Evolutionary conservation across 2,113 vertebrate genomes (phyloP).

Genomic region (Tautogolabrus adspersus): DNA sequence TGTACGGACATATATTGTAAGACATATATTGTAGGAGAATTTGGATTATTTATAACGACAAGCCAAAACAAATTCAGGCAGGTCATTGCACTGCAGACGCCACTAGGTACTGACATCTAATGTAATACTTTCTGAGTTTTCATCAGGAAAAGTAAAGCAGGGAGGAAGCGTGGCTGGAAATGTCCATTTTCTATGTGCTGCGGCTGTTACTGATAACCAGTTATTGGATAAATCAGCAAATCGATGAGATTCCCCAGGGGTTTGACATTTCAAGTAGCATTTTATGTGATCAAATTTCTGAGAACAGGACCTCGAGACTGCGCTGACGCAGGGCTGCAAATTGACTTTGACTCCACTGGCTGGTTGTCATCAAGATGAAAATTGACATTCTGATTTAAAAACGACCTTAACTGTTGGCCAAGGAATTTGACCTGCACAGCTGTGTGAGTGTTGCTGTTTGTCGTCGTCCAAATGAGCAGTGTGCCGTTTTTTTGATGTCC

Average conservation of each 20-base stretch:
- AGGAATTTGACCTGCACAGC: conserved; percentile 38
- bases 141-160: background rate
- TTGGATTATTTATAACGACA: background rate
- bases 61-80: background rate
- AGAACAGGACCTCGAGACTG: conserved; percentile 16
- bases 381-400: conserved; percentile 64
- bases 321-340: conserved; percentile 44
- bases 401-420: conserved; percentile 41
- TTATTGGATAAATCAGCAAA: conserved; percentile 55
- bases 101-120: background rate
- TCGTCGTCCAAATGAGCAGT: background rate
- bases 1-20: background rate
- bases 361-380: conserved; percentile 54
- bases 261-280: conserved; percentile 68
- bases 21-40: background rate
- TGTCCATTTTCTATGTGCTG: conserved; percentile 21
- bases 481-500: background rate
- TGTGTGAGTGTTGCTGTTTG: background rate
- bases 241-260: conserved; percentile 35
- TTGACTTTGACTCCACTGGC: conserved; percentile 52
- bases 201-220: conserved; percentile 36
- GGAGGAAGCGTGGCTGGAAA: conserved; percentile 24
- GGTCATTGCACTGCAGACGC: background rate
- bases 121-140: conserved; percentile 19
- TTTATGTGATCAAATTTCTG: conserved; percentile 63